phyloP scores from a whole-genome alignment of 2,888 invertebrate genomes.

The Gastrophysa polygoni region DNA sequence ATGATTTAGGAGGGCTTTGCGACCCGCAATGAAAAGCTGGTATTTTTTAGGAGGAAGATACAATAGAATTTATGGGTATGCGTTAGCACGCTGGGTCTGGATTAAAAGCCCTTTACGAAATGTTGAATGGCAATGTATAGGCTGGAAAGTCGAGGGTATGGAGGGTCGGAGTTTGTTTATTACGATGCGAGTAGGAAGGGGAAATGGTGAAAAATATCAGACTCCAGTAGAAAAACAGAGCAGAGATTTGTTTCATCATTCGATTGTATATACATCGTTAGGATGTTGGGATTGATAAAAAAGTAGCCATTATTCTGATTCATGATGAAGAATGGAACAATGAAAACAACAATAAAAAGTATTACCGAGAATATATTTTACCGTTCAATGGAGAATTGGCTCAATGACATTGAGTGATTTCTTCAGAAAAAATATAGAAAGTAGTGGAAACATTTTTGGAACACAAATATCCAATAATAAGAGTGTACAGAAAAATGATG shows the following conservation, averaged over 20 bases:
- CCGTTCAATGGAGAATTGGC: no score
- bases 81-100: conserved; percentile 15
- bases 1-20: conserved; percentile 29
- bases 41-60: conserved; percentile 23
- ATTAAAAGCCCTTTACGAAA: conserved; percentile 17
- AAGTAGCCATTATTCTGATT: no score
- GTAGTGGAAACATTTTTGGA: no score
- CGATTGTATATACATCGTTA: no score
- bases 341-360: neutral
- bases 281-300: no score
- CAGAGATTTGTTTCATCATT: no score
- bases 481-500: no score
- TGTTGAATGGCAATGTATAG: conserved; percentile 13
- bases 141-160: conserved; percentile 7
- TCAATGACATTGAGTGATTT: no score
- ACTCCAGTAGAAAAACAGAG: no score
- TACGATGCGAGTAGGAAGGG: neutral
- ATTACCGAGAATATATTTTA: neutral
- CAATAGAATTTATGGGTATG: conserved; percentile 24
- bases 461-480: no score
- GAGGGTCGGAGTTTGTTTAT: conserved; percentile 7
- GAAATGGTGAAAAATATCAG: neutral
- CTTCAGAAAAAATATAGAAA: no score
- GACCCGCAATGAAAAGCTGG: conserved; percentile 24
- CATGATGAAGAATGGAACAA: no score